Evolutionary conservation across 2,113 vertebrate genomes (phyloP).

Genomic region (Neopipo cinnamomea): DNA sequence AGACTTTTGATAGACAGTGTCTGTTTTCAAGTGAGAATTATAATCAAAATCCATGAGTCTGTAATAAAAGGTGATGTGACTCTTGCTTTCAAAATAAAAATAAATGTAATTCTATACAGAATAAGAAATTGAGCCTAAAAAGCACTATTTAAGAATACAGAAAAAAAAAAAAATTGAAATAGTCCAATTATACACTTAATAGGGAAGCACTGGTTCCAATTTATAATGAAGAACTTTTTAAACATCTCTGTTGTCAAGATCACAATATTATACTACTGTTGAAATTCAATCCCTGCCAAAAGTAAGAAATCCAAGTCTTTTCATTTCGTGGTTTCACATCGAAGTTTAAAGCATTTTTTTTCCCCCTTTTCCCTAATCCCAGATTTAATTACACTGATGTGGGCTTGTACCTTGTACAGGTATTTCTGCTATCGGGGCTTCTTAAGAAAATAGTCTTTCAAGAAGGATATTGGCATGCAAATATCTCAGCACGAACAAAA

Average conservation of each 20-base stretch:
- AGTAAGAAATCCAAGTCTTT: slow-evolving; percentile 16
- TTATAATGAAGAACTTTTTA: not conserved
- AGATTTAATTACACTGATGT: slow-evolving; percentile 40
- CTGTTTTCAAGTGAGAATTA: not conserved
- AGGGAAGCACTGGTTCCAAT: not conserved
- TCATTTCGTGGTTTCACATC: slow-evolving; percentile 35
- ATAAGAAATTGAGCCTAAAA: not conserved
- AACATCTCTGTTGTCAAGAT: not conserved
- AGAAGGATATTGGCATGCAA: not conserved
- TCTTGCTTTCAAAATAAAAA: not conserved
- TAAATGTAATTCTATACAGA: not conserved
- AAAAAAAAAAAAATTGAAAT: not conserved
- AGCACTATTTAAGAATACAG: not conserved
- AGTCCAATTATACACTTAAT: not conserved
- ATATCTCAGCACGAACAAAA: slow-evolving; percentile 24
- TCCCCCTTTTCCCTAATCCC: not conserved
- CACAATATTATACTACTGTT: not conserved
- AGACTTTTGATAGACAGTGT: not conserved
- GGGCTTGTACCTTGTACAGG: not conserved
- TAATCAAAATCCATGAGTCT: not conserved
- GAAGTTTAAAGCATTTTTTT: slow-evolving; percentile 5
- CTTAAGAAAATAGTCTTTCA: slow-evolving; percentile 32
- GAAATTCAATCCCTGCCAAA: slow-evolving; percentile 31
- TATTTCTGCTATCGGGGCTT: slow-evolving; percentile 18
- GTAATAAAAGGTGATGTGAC: not conserved